Conservation (phyloP, 2,797 vertebrate genomes). For the Lutjanus campechanus region DNA sequence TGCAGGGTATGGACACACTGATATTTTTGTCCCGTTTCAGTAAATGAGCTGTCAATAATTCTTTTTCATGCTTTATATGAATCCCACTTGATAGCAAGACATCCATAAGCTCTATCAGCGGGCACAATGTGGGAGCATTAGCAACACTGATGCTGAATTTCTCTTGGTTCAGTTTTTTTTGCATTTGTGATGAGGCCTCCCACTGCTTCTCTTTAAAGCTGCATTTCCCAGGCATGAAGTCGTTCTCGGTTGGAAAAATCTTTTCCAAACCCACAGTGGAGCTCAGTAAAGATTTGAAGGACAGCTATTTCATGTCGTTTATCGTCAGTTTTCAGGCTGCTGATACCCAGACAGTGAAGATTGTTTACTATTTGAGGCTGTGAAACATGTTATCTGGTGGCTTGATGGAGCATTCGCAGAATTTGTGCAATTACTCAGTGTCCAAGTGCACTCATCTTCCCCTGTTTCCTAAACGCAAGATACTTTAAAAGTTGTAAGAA, state of each 20-base stretch:
- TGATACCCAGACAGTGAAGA: conserved; percentile 38
- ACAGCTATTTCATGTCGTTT: conserved; percentile 64
- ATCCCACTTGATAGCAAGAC: conserved; percentile 24
- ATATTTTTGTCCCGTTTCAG: conserved; percentile 25
- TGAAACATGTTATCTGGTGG: conserved; percentile 57
- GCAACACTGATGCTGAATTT: conserved; percentile 45
- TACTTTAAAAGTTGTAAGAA: conserved; percentile 40
- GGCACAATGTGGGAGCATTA: conserved; percentile 40
- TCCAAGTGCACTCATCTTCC: conserved; percentile 18
- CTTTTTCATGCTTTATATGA: conserved; percentile 51
- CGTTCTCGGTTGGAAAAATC: conserved; percentile 41
- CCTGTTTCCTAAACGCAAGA: conserved; percentile 33
- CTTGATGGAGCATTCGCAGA: conserved; percentile 48
- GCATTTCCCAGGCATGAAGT: conserved; percentile 49
- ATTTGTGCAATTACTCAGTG: conserved; percentile 44
- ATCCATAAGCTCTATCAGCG: conserved; percentile 44
- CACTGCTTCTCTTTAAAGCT: conserved; percentile 57
- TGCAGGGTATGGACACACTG: not conserved
- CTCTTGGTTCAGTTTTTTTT: conserved; percentile 17
- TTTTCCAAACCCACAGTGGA: conserved; percentile 35
- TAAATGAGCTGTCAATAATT: conserved; percentile 61
- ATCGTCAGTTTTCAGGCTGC: conserved; percentile 58
- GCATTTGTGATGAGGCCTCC: conserved; percentile 65
- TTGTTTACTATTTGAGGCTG: conserved; percentile 57
- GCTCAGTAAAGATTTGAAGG: conserved; percentile 52